Evolutionary conservation across 2,113 vertebrate species (phyloP).

Genomic region (Struthidea cinerea): DNA sequence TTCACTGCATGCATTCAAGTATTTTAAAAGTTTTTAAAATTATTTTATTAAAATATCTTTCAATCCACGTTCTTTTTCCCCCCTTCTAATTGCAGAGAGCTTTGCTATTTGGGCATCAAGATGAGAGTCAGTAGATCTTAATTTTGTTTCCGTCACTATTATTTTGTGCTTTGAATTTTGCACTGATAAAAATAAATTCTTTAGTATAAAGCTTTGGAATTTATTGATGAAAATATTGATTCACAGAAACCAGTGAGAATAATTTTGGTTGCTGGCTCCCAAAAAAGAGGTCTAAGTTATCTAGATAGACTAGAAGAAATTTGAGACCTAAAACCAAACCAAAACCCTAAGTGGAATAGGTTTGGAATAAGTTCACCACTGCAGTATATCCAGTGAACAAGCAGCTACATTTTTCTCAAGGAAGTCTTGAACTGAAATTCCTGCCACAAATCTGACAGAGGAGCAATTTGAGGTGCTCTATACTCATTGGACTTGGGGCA

Average conservation of each 20-base stretch:
- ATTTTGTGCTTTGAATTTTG: neutral
- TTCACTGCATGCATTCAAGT: neutral
- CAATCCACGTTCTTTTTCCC: neutral
- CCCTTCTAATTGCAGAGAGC: neutral
- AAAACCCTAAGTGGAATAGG: neutral
- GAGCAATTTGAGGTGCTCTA: neutral
- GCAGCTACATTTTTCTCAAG: neutral
- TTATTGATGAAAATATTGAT: neutral
- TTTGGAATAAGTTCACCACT: neutral
- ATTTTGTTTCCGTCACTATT: neutral
- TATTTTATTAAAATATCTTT: neutral
- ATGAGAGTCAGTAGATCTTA: neutral
- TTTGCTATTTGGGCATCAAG: neutral
- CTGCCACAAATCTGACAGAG: neutral
- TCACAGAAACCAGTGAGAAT: neutral
- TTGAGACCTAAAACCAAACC: neutral
- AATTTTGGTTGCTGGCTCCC: neutral
- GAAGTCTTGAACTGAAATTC: neutral
- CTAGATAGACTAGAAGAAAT: neutral
- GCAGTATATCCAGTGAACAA: neutral
- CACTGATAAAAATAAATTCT: neutral
- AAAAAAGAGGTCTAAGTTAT: neutral
- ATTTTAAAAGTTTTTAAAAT: neutral
- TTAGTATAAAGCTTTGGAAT: neutral
- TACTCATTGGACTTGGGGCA: neutral